A percentile compares a stretch with the other conserved stretches of the same genome.
phyloP scores from a whole-genome alignment of 2,797 vertebrate species.

The Lophius americanus region DNA sequence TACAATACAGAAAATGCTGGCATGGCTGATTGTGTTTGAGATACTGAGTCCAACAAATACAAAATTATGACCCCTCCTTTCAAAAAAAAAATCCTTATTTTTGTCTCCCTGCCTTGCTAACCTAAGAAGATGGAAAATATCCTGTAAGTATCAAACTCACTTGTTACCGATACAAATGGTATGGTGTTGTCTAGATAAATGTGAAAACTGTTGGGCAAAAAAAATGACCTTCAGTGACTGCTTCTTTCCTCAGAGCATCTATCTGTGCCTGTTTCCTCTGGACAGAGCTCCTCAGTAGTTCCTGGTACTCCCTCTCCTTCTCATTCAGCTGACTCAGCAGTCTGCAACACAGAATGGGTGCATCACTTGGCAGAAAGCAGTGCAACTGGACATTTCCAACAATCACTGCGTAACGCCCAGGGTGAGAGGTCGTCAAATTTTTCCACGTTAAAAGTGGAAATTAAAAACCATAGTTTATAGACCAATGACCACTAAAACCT shows the following conservation, averaged over 20 bases:
- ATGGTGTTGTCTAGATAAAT: neutral
- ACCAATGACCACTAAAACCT: no score
- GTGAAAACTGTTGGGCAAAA: neutral
- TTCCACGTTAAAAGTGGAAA: no score
- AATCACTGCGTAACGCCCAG: constrained; percentile 5
- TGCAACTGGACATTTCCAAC: neutral
- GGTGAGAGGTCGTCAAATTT: neutral
- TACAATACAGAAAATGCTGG: no score
- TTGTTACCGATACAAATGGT: no score
- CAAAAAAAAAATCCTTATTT: neutral
- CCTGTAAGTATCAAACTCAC: no score
- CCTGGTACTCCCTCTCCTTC: constrained; percentile 87
- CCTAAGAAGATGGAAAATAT: no score
- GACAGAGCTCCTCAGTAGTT: constrained; percentile 76
- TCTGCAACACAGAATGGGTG: constrained; percentile 69
- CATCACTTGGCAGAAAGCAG: constrained; percentile 40
- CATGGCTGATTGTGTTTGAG: neutral
- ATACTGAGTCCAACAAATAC: neutral
- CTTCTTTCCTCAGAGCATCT: constrained; percentile 31
- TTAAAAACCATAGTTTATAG: no score
- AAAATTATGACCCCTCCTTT: neutral
- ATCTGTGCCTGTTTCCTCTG: constrained; percentile 62
- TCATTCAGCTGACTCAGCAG: constrained; percentile 83
- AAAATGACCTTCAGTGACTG: constrained; percentile 54
- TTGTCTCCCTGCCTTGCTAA: neutral